phyloP scores from a whole-genome alignment of 2,113 vertebrate species.

The Eptesicus fuscus region DNA sequence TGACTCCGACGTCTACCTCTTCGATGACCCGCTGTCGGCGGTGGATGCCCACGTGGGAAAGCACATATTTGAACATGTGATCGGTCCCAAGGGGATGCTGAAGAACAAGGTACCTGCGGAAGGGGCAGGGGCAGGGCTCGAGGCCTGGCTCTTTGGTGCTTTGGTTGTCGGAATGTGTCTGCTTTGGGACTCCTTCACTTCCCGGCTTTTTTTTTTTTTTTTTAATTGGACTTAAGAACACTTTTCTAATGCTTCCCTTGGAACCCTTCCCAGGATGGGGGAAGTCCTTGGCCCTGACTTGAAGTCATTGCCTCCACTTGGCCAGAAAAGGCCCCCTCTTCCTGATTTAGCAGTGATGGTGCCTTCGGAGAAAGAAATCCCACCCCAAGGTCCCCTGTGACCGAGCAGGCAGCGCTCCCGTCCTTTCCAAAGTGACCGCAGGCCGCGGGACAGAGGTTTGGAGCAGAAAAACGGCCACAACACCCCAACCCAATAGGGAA shows the following conservation, averaged over 20 bases:
- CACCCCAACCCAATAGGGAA: background rate
- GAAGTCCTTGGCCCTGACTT: background rate
- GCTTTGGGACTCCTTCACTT: background rate
- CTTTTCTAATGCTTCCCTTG: background rate
- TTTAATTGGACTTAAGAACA: background rate
- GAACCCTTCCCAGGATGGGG: background rate
- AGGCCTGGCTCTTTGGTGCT: rapidly evolving
- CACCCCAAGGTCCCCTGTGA: background rate
- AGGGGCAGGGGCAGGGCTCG: rapidly evolving
- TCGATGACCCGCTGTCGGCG: conserved; percentile 95
- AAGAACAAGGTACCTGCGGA: conserved; percentile 86
- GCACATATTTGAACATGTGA: conserved; percentile 95
- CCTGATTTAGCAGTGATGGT: background rate
- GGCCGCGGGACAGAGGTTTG: background rate
- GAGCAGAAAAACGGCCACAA: background rate
- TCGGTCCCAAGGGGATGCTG: conserved; percentile 93
- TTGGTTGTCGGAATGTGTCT: rapidly evolving
- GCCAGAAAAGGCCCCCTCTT: background rate
- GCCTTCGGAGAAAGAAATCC: background rate
- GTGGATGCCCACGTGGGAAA: conserved; percentile 96
- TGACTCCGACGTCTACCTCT: conserved; percentile 87
- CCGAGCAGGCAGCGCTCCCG: rapidly evolving
- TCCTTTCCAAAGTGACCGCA: rapidly evolving
- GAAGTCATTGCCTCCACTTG: background rate
- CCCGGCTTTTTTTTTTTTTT: background rate